Evolutionary conservation across 2,113 vertebrate genomes (phyloP).

Genomic region (Actinemys pallida): DNA sequence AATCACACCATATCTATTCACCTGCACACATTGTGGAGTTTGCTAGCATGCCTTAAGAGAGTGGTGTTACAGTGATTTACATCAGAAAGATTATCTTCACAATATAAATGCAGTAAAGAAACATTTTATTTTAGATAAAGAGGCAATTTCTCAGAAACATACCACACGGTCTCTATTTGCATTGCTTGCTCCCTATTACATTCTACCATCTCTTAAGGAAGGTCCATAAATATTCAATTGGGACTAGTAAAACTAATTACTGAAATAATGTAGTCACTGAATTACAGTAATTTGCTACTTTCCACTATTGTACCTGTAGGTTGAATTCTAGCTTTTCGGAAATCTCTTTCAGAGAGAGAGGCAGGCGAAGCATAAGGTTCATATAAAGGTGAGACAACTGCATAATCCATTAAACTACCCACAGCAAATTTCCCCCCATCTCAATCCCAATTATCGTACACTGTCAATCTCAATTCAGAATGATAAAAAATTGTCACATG

Average conservation of each 20-base stretch:
- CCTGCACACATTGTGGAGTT: neutral
- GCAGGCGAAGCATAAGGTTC: slow-evolving; percentile 7
- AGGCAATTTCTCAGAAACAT: slow-evolving; percentile 1
- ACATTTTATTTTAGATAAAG: neutral
- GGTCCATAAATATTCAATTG: neutral
- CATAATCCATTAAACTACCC: neutral
- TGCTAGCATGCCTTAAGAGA: neutral
- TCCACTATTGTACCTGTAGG: neutral
- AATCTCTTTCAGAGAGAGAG: slow-evolving; percentile 40
- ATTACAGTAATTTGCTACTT: slow-evolving; percentile 32
- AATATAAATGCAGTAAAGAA: neutral
- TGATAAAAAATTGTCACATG: neutral
- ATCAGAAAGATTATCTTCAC: neutral
- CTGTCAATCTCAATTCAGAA: neutral
- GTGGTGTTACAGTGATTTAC: neutral
- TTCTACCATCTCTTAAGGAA: neutral
- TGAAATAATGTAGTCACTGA: neutral
- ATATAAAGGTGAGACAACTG: slow-evolving; percentile 43
- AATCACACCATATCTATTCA: neutral
- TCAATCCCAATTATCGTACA: neutral
- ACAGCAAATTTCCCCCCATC: neutral
- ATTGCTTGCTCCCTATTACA: neutral
- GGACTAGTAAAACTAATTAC: neutral
- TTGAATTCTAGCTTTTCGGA: neutral
- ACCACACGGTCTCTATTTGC: slow-evolving; percentile 11